phyloP scores from a whole-genome alignment of 2,888 invertebrate species.

The Tortricodes alternella region DNA sequence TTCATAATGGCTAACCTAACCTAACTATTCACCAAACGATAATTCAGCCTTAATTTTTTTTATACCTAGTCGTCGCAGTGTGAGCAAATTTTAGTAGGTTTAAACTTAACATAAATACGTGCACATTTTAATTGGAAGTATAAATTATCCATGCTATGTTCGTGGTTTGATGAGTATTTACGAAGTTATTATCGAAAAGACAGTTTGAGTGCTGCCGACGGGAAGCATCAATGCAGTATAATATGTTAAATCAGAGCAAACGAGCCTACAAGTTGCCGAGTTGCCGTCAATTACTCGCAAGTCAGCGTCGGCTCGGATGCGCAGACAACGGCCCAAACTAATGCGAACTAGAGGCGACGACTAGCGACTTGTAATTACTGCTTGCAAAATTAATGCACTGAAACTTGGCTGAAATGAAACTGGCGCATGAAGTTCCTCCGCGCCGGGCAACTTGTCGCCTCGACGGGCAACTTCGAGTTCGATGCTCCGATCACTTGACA shows the following conservation, averaged over 20 bases:
- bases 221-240: conserved; percentile 40
- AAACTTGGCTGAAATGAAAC: conserved; percentile 79
- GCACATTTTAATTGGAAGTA: no score
- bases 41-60: no score
- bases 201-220: background rate
- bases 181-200: background rate
- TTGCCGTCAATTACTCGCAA: conserved; percentile 66
- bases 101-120: no score
- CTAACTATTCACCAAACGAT: no score
- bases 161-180: no score
- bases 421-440: conserved; percentile 67
- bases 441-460: conserved; percentile 47
- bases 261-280: conserved; percentile 56
- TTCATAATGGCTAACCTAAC: no score
- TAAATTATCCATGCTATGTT: no score
- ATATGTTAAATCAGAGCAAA: conserved; percentile 63
- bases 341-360: conserved; percentile 72
- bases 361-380: conserved; percentile 79
- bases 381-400: conserved; percentile 80
- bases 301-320: conserved; percentile 58
- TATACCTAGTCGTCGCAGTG: no score
- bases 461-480: conserved; percentile 58
- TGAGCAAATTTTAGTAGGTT: no score
- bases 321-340: conserved; percentile 73
- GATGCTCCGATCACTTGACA: conserved; percentile 45